Percentiles rank a stretch among this genome's conserved stretches.
These are phyloP conservation scores for Cyrtodaria siliqua DNA, from an alignment of 2,888 invertebrate genomes.

Conservation along the genomic window DNA sequence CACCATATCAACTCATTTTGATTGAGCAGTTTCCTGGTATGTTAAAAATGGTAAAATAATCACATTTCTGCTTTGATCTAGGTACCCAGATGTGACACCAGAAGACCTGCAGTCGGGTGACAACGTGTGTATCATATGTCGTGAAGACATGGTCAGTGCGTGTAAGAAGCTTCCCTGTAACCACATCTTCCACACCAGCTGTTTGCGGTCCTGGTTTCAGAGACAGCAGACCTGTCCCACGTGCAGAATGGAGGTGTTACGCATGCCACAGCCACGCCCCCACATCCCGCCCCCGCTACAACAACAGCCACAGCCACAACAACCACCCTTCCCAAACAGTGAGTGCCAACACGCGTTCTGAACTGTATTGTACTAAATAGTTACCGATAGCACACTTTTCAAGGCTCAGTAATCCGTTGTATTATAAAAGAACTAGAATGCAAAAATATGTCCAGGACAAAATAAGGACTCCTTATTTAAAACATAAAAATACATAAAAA, in stretches of 20 bases:
- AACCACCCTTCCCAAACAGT: constrained; percentile 67
- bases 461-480: too few relatives aligned
- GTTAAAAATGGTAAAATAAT: too few relatives aligned
- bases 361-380: too few relatives aligned
- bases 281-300: constrained; percentile 75
- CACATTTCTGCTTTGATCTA: constrained; percentile 40
- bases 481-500: too few relatives aligned
- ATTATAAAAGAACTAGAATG: too few relatives aligned
- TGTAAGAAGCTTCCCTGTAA: constrained; percentile 99
- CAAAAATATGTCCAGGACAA: too few relatives aligned
- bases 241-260: constrained; percentile 95
- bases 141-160: constrained; percentile 92
- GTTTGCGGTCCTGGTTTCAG: constrained; percentile 99
- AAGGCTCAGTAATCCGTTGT: too few relatives aligned
- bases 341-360: too few relatives aligned
- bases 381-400: too few relatives aligned
- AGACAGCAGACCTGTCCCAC: constrained; percentile 99
- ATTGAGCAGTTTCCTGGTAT: too few relatives aligned
- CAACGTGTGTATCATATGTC: constrained; percentile 99
- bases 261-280: constrained; percentile 84
- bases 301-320: constrained; percentile 59
- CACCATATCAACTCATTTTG: too few relatives aligned
- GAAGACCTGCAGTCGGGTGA: constrained; percentile 95
- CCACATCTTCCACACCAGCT: constrained; percentile 99
- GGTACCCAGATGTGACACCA: constrained; percentile 95